phyloP scores from a whole-genome alignment of 2,113 vertebrate species.

The Malurus elegans region DNA sequence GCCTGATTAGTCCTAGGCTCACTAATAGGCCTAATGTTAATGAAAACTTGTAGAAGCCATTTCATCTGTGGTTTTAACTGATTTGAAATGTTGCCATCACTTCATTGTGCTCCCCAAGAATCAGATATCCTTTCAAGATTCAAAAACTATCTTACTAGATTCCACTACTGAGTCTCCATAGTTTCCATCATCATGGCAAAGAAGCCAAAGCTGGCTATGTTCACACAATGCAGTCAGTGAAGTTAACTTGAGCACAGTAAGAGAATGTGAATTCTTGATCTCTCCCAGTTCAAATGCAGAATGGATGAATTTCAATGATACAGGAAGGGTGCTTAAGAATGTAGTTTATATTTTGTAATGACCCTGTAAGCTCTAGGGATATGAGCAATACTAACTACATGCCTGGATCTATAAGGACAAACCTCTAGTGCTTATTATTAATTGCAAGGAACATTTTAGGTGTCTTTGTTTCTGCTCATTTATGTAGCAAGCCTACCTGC shows the following conservation, averaged over 20 bases:
- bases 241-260: background rate
- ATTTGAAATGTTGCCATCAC: background rate
- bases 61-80: background rate
- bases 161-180: background rate
- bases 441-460: background rate
- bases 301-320: background rate
- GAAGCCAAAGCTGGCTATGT: background rate
- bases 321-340: background rate
- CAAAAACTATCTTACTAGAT: background rate
- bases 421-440: background rate
- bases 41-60: background rate
- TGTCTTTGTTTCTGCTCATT: background rate
- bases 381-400: background rate
- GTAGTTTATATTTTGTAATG: background rate
- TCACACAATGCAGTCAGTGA: background rate
- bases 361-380: background rate
- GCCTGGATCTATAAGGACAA: background rate
- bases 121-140: background rate
- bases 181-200: background rate
- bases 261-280: background rate
- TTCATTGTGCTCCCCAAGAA: background rate
- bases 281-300: background rate
- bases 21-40: background rate
- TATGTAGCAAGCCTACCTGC: background rate
- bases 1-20: background rate